These are phyloP conservation scores for Mus caroli DNA, from an alignment of 2,797 vertebrate genomes.

Conservation along the genomic window DNA sequence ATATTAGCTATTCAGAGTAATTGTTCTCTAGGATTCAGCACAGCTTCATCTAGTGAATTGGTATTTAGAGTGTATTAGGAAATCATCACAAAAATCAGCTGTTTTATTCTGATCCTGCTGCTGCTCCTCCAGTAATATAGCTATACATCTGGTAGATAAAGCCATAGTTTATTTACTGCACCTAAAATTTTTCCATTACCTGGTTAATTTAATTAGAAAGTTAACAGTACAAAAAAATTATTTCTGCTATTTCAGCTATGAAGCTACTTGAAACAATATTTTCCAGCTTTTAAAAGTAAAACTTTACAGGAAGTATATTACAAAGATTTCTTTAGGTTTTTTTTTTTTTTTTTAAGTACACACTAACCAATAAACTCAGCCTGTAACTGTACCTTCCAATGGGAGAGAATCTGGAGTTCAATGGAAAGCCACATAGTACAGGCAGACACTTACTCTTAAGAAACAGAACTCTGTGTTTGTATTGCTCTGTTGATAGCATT, in stretches of 20 bases:
- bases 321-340: constrained; percentile 42
- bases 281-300: constrained; percentile 60
- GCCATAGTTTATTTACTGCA: constrained; percentile 44
- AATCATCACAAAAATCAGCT: constrained; percentile 34
- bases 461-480: constrained; percentile 74
- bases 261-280: constrained; percentile 58
- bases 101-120: constrained; percentile 47
- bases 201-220: constrained; percentile 46
- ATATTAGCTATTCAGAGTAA: background rate
- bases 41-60: background rate
- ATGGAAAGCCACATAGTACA: constrained; percentile 70
- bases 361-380: constrained; percentile 78
- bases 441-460: constrained; percentile 70
- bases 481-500: constrained; percentile 81
- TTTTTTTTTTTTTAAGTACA: constrained; percentile 73
- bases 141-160: background rate
- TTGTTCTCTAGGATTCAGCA: background rate
- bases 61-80: background rate
- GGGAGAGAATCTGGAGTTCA: constrained; percentile 69
- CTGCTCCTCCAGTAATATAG: background rate
- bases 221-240: constrained; percentile 38
- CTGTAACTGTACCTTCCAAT: constrained; percentile 64
- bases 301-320: constrained; percentile 66
- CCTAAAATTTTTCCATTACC: constrained; percentile 47
- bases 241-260: constrained; percentile 63